Percentiles rank a stretch among this genome's conserved stretches.
These are phyloP conservation scores for Germaria angustata DNA, from an alignment of 2,888 invertebrate species.

Conservation along the genomic window DNA sequence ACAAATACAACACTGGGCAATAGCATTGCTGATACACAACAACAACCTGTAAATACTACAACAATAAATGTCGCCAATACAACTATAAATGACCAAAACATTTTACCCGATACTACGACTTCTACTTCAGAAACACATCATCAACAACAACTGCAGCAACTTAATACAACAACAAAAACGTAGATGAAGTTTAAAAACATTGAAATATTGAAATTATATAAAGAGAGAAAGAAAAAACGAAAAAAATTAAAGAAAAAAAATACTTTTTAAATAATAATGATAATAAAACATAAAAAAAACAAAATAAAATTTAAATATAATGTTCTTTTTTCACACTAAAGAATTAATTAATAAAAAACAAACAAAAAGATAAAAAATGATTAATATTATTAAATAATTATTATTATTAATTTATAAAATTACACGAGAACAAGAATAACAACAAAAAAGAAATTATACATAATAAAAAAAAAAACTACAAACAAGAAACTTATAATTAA, in stretches of 20 bases:
- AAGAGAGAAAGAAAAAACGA: constrained; percentile 53
- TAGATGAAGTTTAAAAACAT: constrained; percentile 70
- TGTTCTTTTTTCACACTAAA: constrained; percentile 67
- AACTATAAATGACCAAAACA: constrained; percentile 64
- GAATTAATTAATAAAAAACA: constrained; percentile 57
- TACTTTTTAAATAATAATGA: constrained; percentile 58
- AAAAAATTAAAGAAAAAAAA: constrained; percentile 49
- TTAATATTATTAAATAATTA: constrained; percentile 61
- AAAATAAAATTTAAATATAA: constrained; percentile 37
- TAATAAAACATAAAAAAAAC: constrained; percentile 26
- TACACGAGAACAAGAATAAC: constrained; percentile 46
- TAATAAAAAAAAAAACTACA: constrained; percentile 44
- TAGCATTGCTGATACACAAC: constrained; percentile 55
- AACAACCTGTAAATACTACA: constrained; percentile 64
- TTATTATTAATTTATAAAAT: constrained; percentile 64
- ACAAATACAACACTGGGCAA: constrained; percentile 52
- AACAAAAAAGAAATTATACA: constrained; percentile 38
- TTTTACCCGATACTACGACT: constrained; percentile 59
- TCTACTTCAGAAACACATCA: constrained; percentile 65
- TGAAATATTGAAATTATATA: constrained; percentile 65
- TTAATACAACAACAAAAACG: constrained; percentile 69
- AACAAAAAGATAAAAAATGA: constrained; percentile 33
- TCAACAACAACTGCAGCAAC: constrained; percentile 67
- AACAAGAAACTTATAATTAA: constrained; percentile 45
- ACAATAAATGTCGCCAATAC: constrained; percentile 61